These are phyloP conservation scores for Meleagris gallopavo DNA, from an alignment of 2,113 vertebrate species.

Conservation along the genomic window DNA sequence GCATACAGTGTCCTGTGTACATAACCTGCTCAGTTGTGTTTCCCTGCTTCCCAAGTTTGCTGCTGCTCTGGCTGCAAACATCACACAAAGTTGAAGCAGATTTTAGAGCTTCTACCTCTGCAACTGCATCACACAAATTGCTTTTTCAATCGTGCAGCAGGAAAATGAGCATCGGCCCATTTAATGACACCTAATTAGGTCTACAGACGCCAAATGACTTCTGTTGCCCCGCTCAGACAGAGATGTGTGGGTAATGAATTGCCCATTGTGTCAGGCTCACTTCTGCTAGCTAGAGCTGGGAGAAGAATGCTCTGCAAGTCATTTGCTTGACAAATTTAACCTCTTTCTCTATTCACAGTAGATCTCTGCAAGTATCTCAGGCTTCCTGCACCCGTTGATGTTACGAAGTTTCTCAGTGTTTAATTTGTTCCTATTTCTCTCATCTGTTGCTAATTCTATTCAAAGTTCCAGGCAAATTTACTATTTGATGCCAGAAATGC, in stretches of 20 bases:
- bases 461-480: background rate
- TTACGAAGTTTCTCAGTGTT: background rate
- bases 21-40: rapidly evolving
- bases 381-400: background rate
- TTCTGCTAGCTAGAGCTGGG: background rate
- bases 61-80: background rate
- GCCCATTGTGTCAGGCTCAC: background rate
- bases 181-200: slow-evolving; percentile 38
- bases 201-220: background rate
- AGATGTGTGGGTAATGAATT: background rate
- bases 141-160: background rate
- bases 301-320: background rate
- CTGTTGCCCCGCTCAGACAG: background rate
- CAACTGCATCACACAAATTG: background rate
- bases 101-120: background rate
- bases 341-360: background rate
- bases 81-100: background rate
- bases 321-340: background rate
- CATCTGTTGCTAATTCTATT: background rate
- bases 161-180: background rate
- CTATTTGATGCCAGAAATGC: rapidly evolving
- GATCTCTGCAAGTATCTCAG: background rate
- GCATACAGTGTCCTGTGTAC: too few species aligned
- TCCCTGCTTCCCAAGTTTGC: too few species aligned
- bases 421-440: background rate